Base-by-base conservation (phyloP, 1,140 invertebrate species). In the Atta colombica region DNA sequence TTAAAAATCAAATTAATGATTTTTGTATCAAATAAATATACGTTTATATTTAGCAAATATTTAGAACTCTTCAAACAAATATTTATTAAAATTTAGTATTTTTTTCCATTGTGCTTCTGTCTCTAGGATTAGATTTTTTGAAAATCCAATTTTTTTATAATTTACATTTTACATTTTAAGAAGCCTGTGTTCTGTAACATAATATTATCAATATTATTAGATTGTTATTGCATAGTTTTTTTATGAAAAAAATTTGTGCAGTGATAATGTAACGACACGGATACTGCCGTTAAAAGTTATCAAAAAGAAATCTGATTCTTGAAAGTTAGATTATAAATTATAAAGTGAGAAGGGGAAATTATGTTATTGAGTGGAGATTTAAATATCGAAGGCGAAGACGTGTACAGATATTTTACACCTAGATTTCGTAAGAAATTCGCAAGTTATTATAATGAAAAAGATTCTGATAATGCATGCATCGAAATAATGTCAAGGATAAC, bases 401-500 rank as follows among this genome's bases (percentile, higher is more conserved):
- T 68, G 39, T 55, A 39, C 55, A 65, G 31, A 39, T 0, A 45
- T 45, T 58, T 18, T 10, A 60, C 31, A 39, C 51, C 28, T 75
- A 77, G 45, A 87, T 93, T 93, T 93, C 91, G 91, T 89, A 93
- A 94, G 87, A 91, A 80, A 86, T 77, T 77, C 80, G 74, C 87
- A 89, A 85, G 78, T 84, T 90, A 91, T 89, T 89, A 89, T 84
- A 45, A 45, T 74, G 82, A 82, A 82, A 68, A 85, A 78, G 86
- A 89, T 86, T 91, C 90, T 88, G 87, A 87, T 92, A 94, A 93
- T 85, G 91, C 88, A 91, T 90, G 90, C 88, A 91, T 87, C 87
- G 90, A 87, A 94, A 94, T 93, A 94, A 94, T 94, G 93, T 94
- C 94, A 95, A 94, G 94, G 93, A 93, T 94, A 93, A 94, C 93